These are phyloP conservation scores for Megamerina dolium DNA, from an alignment of 2,888 invertebrate genomes.

Conservation along the genomic window DNA sequence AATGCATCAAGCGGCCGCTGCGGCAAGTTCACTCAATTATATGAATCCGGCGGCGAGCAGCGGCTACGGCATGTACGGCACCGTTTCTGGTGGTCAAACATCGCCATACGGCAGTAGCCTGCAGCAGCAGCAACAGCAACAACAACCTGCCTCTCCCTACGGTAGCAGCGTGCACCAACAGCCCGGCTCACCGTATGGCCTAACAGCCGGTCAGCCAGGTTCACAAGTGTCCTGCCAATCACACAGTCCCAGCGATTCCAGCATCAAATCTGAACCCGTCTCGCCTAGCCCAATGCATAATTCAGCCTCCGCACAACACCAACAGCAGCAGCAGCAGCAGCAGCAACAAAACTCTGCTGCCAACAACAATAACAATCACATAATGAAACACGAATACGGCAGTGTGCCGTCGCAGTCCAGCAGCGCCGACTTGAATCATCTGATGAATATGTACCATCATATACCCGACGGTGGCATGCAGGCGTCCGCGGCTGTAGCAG, in stretches of 20 bases:
- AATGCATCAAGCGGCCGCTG: constrained; percentile 60
- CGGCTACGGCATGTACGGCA: constrained; percentile 70
- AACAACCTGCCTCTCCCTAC: constrained; percentile 64
- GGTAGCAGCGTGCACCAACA: constrained; percentile 48
- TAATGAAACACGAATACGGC: constrained; percentile 67
- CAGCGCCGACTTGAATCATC: constrained; percentile 59
- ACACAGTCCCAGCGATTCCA: constrained; percentile 81
- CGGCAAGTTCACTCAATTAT: constrained; percentile 57
- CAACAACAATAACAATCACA: constrained; percentile 39
- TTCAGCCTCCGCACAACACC: too few species aligned
- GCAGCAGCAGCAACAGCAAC: too few species aligned
- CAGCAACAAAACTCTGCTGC: constrained; percentile 42
- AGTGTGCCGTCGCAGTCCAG: constrained; percentile 52
- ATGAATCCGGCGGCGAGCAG: constrained; percentile 63
- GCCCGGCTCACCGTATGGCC: constrained; percentile 57
- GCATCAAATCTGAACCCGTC: constrained; percentile 84
- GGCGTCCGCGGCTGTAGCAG: constrained; percentile 54
- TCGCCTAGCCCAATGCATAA: constrained; percentile 62
- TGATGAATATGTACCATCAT: constrained; percentile 64
- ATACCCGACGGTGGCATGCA: constrained; percentile 59
- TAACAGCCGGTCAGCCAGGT: constrained; percentile 53
- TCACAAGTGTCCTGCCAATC: constrained; percentile 63
- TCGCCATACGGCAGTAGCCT: constrained; percentile 70
- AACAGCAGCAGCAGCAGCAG: too few species aligned
- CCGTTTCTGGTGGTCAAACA: constrained; percentile 60